A percentile compares a stretch with the other conserved stretches of the same genome.
phyloP scores from a whole-genome alignment of 2,113 vertebrate species.

The Otocyon megalotis region DNA sequence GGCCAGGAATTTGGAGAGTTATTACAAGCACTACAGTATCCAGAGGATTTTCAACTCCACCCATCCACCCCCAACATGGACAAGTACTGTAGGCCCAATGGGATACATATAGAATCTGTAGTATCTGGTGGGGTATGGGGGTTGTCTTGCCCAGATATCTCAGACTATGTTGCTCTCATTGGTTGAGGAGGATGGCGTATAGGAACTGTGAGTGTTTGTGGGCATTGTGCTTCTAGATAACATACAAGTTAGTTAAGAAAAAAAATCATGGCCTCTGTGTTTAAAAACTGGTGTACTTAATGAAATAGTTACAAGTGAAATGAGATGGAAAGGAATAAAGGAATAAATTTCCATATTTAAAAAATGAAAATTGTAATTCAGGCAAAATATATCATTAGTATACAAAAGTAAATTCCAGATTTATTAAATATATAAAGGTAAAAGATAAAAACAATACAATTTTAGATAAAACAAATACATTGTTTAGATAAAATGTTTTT shows the following conservation, averaged over 20 bases:
- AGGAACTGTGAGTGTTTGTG: not conserved
- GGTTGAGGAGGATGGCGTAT: not conserved
- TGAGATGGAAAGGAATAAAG: not conserved
- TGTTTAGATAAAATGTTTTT: not conserved
- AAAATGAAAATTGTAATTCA: not conserved
- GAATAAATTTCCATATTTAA: not conserved
- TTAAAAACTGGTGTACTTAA: not conserved
- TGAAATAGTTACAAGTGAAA: not conserved
- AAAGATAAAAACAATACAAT: not conserved
- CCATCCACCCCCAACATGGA: not conserved
- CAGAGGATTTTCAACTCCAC: conserved; percentile 39
- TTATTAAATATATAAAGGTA: not conserved
- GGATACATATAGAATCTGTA: not conserved
- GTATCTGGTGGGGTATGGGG: not conserved
- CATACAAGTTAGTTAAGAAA: not conserved
- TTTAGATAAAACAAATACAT: not conserved
- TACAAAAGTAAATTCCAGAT: not conserved
- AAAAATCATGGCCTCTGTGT: not conserved
- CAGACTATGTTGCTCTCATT: not conserved
- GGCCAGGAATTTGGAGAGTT: not conserved
- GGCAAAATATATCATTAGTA: not conserved
- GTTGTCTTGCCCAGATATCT: not conserved
- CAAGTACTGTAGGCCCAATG: not conserved
- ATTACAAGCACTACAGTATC: not conserved
- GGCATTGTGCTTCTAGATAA: not conserved